phyloP scores from a whole-genome alignment of 1,140 invertebrate species.

The Cydia fagiglandana region DNA sequence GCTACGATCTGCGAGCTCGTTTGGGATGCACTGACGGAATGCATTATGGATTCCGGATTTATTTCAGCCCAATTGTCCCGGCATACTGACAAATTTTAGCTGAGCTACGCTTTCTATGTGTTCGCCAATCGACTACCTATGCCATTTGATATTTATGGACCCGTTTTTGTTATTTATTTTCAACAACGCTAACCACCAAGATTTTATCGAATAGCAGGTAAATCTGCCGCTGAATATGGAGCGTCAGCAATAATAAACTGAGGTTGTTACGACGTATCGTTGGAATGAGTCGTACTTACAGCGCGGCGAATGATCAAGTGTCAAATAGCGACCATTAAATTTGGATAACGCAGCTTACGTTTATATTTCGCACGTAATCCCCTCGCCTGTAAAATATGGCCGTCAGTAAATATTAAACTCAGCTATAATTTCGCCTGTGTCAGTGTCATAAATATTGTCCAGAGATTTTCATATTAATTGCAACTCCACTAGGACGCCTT shows the following conservation, averaged over 20 bases:
- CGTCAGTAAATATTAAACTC: constrained; percentile 73
- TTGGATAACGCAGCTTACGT: constrained; percentile 67
- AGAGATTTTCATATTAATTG: constrained; percentile 74
- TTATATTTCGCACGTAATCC: constrained; percentile 72
- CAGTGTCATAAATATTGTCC: constrained; percentile 70
- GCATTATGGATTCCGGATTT: constrained; percentile 45
- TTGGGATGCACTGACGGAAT: constrained; percentile 62
- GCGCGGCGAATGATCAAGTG: constrained; percentile 64
- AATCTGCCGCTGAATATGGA: constrained; percentile 38
- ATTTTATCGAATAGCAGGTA: constrained; percentile 33
- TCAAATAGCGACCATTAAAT: constrained; percentile 72
- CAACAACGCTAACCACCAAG: constrained; percentile 6
- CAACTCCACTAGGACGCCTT: constrained; percentile 64
- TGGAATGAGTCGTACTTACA: constrained; percentile 52
- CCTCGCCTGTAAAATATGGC: constrained; percentile 68
- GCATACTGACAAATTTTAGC: constrained; percentile 15
- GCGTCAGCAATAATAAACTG: constrained; percentile 57
- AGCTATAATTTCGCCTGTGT: constrained; percentile 64
- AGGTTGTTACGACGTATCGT: constrained; percentile 46
- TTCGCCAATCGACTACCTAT: neutral
- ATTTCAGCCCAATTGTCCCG: constrained; percentile 32
- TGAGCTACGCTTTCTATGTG: neutral
- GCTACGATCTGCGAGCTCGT: constrained; percentile 40
- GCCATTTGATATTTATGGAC: constrained; percentile 18
- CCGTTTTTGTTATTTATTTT: constrained; percentile 14